Evolutionary conservation across 1,140 invertebrate genomes (phyloP).

Genomic region (Ruditapes philippinarum): DNA sequence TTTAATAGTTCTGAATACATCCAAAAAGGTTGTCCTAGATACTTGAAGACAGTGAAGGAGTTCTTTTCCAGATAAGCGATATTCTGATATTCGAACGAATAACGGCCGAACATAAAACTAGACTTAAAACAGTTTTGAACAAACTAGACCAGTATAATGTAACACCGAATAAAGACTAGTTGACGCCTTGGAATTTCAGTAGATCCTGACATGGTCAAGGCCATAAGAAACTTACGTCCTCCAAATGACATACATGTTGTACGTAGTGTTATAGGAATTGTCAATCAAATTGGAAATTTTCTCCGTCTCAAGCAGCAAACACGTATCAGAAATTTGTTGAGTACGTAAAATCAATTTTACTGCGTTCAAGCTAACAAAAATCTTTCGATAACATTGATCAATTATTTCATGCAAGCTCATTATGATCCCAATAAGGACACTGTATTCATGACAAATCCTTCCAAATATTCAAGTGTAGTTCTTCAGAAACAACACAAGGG

Average conservation of each 20-base stretch:
- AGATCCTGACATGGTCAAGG: conserved; percentile 53
- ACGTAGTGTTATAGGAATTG: not conserved
- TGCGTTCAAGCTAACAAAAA: not conserved
- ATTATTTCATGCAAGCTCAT: not conserved
- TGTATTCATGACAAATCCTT: not conserved
- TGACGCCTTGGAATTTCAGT: conserved; percentile 32
- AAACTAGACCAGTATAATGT: too few relatives aligned
- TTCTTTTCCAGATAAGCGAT: too few relatives aligned
- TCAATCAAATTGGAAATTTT: conserved; percentile 32
- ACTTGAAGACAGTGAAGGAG: too few relatives aligned
- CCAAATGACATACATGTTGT: conserved; percentile 15
- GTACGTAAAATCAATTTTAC: too few relatives aligned
- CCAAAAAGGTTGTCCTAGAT: too few relatives aligned
- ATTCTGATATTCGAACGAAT: too few relatives aligned
- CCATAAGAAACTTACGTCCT: conserved; percentile 4
- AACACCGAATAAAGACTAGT: too few relatives aligned
- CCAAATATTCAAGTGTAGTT: not conserved
- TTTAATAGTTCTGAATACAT: too few relatives aligned
- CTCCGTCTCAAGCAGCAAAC: too few relatives aligned
- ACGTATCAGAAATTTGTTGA: too few relatives aligned
- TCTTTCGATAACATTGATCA: not conserved
- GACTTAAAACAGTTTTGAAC: too few relatives aligned
- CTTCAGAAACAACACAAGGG: conserved; percentile 15
- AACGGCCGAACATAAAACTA: too few relatives aligned
- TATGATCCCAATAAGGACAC: conserved; percentile 47